A percentile compares a stretch with the other conserved stretches of the same genome.
Conservation (phyloP, 2,888 invertebrate genomes). For the Netelia melanura region DNA sequence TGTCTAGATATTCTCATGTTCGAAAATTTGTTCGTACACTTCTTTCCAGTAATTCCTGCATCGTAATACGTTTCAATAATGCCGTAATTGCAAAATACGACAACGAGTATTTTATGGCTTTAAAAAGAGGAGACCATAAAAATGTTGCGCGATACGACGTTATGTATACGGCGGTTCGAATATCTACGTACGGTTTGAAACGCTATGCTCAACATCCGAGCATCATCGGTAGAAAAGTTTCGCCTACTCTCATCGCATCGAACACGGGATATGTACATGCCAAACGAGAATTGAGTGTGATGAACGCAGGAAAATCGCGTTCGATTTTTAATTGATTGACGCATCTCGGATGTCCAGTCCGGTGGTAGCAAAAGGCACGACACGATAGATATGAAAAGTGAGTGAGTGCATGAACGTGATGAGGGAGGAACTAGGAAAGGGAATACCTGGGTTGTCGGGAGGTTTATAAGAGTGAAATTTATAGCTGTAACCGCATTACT, state of each 20-base stretch:
- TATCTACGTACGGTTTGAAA: background rate
- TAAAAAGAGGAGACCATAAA: background rate
- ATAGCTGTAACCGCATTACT: slow-evolving; percentile 70
- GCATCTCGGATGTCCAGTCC: slow-evolving; percentile 14
- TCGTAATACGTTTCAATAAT: slow-evolving; percentile 14
- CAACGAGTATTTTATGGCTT: background rate
- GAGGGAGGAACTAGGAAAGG: slow-evolving; percentile 13
- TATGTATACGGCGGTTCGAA: background rate
- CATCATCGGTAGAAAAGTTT: slow-evolving; percentile 5
- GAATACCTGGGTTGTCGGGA: background rate
- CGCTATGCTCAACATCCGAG: background rate
- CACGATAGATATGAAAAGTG: slow-evolving; percentile 40
- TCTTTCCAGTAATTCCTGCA: background rate
- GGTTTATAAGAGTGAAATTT: slow-evolving; percentile 43
- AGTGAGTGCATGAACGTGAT: slow-evolving; percentile 57
- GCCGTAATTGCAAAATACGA: background rate
- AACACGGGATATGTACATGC: slow-evolving; percentile 38
- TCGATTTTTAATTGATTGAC: slow-evolving; percentile 61
- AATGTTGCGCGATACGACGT: background rate
- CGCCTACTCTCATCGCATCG: background rate
- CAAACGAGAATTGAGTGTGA: slow-evolving; percentile 58
- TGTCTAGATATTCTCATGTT: background rate
- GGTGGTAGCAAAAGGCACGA: slow-evolving; percentile 10
- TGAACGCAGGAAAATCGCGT: slow-evolving; percentile 42
- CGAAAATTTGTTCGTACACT: background rate